Evolutionary conservation across 2,113 vertebrate species (phyloP), one percentile per base, ranked within the genome.

Genomic region (Indicator maculatus): DNA sequence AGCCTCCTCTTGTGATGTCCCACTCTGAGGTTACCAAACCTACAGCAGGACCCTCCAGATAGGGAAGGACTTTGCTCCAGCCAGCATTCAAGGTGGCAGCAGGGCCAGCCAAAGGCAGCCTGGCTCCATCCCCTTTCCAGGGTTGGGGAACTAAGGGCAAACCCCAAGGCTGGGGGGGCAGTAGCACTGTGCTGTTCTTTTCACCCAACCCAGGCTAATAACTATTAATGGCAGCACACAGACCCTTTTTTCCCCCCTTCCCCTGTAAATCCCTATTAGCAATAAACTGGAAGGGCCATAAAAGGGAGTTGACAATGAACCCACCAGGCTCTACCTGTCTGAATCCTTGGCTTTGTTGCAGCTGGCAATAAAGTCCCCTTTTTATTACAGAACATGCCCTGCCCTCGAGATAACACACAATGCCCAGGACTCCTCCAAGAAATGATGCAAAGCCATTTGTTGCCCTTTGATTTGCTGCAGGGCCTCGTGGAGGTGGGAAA

Each of bases 201-300:
- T 70, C 38, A 18, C 14, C 8, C 3, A 80, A 91, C 91, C 95
- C 89, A 24, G 56, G 59, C 74, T 82, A 92, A 83, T 82, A 83
- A 93, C 85, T 21, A 88, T 83, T 81, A 77, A 92, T 93, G 88
- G 79, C 91, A 75, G 84, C 87, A 33, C 47, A 16, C 30, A 0
- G 67, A 81, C 63, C 95, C 92, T 71, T 83, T 91, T 96, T 90
- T 76, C 82, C 83, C 92, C 75, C 93, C 96, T 88, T 78, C 82
- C 83, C 92, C 75, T 58, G 87, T 95, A 96, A 97, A 96, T 87
- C 91, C 93, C 94, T 75, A 86, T 93, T 78, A 94, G 95, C 76
- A 71, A 90, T 90, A 86, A 89, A 81, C 60, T 76, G 81, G 74
- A 91, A 91, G 84, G 78, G 76, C 66, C 66, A 58, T 97, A 95